Percentiles rank a stretch among this genome's conserved stretches.
phyloP scores from a whole-genome alignment of 2,888 invertebrate genomes.

The Thelaira solivaga region DNA sequence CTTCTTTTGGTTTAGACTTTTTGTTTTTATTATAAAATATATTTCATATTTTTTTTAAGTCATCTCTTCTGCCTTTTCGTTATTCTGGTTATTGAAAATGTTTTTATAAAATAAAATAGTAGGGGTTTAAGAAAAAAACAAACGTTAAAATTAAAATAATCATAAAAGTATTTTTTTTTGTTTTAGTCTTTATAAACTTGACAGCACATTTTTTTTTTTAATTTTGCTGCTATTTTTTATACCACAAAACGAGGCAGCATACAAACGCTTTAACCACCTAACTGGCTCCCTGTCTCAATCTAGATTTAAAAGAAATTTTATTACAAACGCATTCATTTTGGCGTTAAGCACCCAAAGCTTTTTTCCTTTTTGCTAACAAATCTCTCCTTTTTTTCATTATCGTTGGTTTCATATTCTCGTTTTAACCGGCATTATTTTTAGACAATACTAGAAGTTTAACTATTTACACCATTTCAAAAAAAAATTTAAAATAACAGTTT shows the following conservation, averaged over 20 bases:
- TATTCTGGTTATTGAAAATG: constrained; percentile 46
- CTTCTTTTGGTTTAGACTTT: constrained; percentile 26
- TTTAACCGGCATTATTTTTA: constrained; percentile 25
- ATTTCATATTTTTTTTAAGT: constrained; percentile 8
- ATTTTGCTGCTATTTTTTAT: constrained; percentile 40
- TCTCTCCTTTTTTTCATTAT: constrained; percentile 8
- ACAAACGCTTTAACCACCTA: not conserved
- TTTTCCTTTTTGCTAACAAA: not conserved
- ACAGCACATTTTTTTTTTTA: not conserved
- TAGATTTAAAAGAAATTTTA: constrained; percentile 8
- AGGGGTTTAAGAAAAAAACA: constrained; percentile 24
- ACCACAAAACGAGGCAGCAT: constrained; percentile 15
- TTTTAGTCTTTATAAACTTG: constrained; percentile 9
- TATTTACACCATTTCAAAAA: constrained; percentile 10
- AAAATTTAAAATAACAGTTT: too few relatives aligned
- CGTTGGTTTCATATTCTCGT: constrained; percentile 13
- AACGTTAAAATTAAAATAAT: constrained; percentile 57
- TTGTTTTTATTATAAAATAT: constrained; percentile 42
- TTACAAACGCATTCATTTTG: constrained; percentile 17
- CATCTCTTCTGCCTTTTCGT: constrained; percentile 1
- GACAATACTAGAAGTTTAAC: not conserved
- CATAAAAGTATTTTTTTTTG: constrained; percentile 7
- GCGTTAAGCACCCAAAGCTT: constrained; percentile 32
- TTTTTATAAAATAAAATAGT: constrained; percentile 20
- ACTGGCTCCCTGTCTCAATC: not conserved